Evolutionary conservation across 2,888 invertebrate genomes (phyloP), one percentile per base, ranked within the genome.

Genomic region (Chrysolina haemoptera): DNA sequence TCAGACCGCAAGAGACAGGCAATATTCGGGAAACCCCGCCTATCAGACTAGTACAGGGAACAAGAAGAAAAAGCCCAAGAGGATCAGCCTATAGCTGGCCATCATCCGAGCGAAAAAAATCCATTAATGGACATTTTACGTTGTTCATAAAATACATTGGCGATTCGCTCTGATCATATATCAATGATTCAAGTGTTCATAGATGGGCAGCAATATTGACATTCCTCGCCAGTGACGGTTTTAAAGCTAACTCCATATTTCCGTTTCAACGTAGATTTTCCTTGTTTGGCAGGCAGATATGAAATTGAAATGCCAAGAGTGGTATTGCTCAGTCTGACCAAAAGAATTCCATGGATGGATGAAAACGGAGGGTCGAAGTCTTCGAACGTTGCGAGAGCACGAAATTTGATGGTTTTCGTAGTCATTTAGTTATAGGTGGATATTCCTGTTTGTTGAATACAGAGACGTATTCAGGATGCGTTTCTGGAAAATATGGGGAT

Each of bases 211-310:
- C 74, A 72, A 74, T 80, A 79, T 81, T 80, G 82, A 82, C 82
- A 82, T 80, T 79, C 75, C 78, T 79, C 81, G 83, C 78, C 74
- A 69, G 69, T 80, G 82, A 81, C 82, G 76, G 81, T 84, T 83
- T 75, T 80, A 82, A 81, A 83, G 81, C 79, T 73, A 78, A 73
- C 74, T 72, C 68, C 62, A 66, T 77, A 74, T 78, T 75, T 66
- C 62, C 59, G 71, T 68, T 78, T 75, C 62, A 20, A 65, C 73
- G 70, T 78, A n/a, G 74, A 78, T 77, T 75, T 59, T 64, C 68
- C 73, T 75, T 73, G 75, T 78, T 79, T 76, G 76, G 73, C 73
- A 68, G 46, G 68, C 59, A 59, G 35, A 35, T 59, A 59, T 22
- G 35, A 59, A 59, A 59, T 27, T 59, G 59, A 35, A 59, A 59